Percentiles rank a stretch among this genome's conserved stretches.
These are phyloP conservation scores for Odontocolon sp. DNA, from an alignment of 2,888 invertebrate genomes.

Conservation along the genomic window DNA sequence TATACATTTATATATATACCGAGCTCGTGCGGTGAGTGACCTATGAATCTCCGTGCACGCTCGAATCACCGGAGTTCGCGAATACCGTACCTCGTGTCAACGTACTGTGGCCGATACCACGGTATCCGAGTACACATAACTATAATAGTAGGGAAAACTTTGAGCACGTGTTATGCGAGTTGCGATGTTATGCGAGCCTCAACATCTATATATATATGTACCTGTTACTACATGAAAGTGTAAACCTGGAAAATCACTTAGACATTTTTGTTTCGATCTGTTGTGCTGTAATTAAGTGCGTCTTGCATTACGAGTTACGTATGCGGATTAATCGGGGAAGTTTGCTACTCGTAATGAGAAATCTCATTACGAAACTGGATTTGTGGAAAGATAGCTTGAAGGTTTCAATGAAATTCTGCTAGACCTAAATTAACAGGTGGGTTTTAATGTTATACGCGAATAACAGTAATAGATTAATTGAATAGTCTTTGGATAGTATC, in stretches of 20 bases:
- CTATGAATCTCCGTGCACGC: conserved; percentile 62
- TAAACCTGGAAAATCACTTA: neutral
- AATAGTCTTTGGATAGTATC: neutral
- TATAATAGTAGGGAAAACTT: too few relatives aligned
- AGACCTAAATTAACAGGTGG: too few relatives aligned
- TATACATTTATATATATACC: conserved; percentile 8
- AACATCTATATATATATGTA: neutral
- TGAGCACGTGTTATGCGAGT: neutral
- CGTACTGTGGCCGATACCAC: conserved; percentile 62
- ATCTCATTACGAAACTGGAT: conserved; percentile 24
- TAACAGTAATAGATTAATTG: neutral
- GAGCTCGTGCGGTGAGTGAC: conserved; percentile 69
- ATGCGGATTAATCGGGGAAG: neutral
- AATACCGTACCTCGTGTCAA: conserved; percentile 67
- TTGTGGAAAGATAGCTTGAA: neutral
- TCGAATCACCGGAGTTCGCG: conserved; percentile 32
- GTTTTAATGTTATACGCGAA: neutral
- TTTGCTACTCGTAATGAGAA: neutral
- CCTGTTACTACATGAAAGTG: too few relatives aligned
- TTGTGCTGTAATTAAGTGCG: conserved; percentile 1
- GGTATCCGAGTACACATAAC: neutral
- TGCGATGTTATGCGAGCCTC: neutral
- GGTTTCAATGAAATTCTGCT: neutral
- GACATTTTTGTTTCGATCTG: conserved; percentile 1
- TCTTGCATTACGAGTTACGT: conserved; percentile 15